Evolutionary conservation across 2,888 invertebrate species (phyloP).

Genomic region (Terebella lapidaria): DNA sequence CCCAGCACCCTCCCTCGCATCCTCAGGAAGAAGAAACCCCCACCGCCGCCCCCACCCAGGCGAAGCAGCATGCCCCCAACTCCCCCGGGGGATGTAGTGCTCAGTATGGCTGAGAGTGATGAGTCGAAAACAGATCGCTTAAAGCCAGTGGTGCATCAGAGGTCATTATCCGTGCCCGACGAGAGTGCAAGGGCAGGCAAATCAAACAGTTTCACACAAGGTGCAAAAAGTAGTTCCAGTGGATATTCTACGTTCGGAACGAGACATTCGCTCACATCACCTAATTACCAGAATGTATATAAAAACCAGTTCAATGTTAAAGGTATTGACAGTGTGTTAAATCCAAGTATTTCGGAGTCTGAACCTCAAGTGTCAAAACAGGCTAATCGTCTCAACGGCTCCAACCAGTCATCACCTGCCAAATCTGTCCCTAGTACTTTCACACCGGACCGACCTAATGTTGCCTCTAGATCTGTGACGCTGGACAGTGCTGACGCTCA

Average conservation of each 20-base stretch:
- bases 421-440: background rate
- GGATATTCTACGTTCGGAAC: background rate
- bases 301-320: too few species aligned
- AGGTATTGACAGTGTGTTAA: too few species aligned
- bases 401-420: too few species aligned
- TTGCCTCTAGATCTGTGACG: background rate
- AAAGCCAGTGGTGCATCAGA: background rate
- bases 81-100: background rate
- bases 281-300: too few species aligned
- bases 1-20: slow-evolving; percentile 11
- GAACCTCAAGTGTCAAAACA: background rate
- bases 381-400: background rate
- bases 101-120: background rate
- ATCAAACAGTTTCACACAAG: background rate
- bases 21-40: slow-evolving; percentile 5
- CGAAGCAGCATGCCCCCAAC: slow-evolving; percentile 15
- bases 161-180: background rate
- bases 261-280: background rate
- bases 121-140: background rate
- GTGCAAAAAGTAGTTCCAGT: background rate
- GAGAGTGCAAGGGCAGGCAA: background rate
- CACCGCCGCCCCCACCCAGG: slow-evolving; percentile 16
- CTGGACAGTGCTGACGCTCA: background rate
- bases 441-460: background rate
- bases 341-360: background rate